Evolutionary conservation across 2,888 invertebrate genomes (phyloP).

Genomic region (Nephrocerus scutellatus): DNA sequence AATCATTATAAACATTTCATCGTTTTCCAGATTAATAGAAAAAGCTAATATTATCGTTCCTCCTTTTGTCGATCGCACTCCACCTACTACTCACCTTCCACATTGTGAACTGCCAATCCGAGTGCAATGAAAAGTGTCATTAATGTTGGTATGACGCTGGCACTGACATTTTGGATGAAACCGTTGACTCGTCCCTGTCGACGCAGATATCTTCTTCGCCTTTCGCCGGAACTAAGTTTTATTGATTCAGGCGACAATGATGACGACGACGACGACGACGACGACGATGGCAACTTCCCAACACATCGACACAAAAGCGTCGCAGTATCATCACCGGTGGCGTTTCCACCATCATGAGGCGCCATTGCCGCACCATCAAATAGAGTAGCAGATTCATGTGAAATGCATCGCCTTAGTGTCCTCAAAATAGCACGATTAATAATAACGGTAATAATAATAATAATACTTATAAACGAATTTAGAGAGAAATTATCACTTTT

Average conservation of each 20-base stretch:
- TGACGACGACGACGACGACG: slow-evolving; percentile 10
- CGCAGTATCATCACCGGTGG: slow-evolving; percentile 8
- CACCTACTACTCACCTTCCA: slow-evolving; percentile 40
- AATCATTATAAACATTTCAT: no score
- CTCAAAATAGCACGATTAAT: slow-evolving; percentile 21
- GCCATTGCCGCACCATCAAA: slow-evolving; percentile 14
- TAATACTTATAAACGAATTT: no score
- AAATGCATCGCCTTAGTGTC: slow-evolving; percentile 15
- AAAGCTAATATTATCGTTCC: no score
- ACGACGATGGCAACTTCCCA: slow-evolving; percentile 12
- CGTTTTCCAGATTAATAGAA: no score
- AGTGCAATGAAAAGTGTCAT: slow-evolving; percentile 41
- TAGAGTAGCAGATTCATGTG: slow-evolving; percentile 18
- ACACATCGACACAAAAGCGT: no score
- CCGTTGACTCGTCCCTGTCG: no score
- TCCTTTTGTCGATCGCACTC: no score
- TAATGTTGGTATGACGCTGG: slow-evolving; percentile 31
- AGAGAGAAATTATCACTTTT: no score
- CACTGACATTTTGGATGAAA: no score
- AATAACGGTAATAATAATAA: slow-evolving; percentile 18
- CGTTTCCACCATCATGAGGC: slow-evolving; percentile 5
- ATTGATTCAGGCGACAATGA: slow-evolving; percentile 3
- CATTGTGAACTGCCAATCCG: slow-evolving; percentile 34
- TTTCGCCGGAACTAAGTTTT: no score
- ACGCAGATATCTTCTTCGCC: slow-evolving; percentile 2